phyloP scores from a whole-genome alignment of 2,113 vertebrate species.

The Eulemur macaco region DNA sequence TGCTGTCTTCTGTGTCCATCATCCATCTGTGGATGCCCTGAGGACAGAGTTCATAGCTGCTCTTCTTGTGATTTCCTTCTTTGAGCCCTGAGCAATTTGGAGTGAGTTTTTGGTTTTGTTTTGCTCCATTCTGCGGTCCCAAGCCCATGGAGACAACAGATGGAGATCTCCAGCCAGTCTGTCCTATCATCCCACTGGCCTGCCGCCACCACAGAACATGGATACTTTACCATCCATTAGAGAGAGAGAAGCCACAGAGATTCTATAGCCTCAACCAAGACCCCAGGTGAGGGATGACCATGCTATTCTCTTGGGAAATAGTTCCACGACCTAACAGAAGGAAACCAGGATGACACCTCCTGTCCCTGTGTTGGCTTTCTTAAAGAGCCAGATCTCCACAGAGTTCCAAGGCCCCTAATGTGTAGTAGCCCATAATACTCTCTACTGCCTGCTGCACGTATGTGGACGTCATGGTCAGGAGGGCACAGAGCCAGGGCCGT shows the following conservation, averaged over 20 bases:
- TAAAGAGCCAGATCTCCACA: neutral
- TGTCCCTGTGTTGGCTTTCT: neutral
- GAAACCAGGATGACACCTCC: neutral
- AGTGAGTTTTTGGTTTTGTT: neutral
- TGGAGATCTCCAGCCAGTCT: neutral
- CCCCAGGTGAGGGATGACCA: neutral
- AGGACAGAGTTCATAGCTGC: neutral
- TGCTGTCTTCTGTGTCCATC: too few relatives aligned
- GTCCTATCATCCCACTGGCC: neutral
- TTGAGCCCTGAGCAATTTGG: neutral
- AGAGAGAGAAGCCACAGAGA: neutral
- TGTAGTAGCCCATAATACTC: too few relatives aligned
- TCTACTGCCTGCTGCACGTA: neutral
- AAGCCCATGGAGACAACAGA: neutral
- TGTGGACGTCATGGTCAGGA: neutral
- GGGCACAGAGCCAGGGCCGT: too few relatives aligned
- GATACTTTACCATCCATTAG: neutral
- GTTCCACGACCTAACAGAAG: neutral
- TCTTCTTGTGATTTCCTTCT: neutral
- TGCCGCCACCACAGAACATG: neutral
- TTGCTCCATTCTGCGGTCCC: neutral
- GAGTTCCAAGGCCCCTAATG: neutral
- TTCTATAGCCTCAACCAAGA: neutral
- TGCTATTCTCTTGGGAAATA: neutral
- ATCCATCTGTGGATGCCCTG: too few relatives aligned